A percentile compares a stretch with the other conserved stretches of the same genome.
These are phyloP conservation scores for Rachycentron canadum DNA, from an alignment of 2,797 vertebrate species.

Conservation along the genomic window DNA sequence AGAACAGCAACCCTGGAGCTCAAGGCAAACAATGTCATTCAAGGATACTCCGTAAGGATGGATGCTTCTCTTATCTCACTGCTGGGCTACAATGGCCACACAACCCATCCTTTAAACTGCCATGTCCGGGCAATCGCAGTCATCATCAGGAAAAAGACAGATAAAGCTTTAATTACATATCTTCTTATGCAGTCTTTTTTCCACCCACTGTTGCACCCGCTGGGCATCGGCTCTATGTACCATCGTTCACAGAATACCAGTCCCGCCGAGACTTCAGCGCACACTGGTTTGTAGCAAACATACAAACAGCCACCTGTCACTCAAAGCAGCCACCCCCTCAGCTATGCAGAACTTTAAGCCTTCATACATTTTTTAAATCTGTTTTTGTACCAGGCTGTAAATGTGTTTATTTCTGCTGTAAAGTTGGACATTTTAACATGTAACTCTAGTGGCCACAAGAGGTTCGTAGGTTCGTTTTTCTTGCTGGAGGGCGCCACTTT, in stretches of 20 bases:
- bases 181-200: too few relatives aligned
- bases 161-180: neutral
- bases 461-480: too few relatives aligned
- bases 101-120: neutral
- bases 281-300: too few relatives aligned
- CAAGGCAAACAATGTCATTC: neutral
- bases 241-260: neutral
- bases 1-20: constrained; percentile 17
- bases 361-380: too few relatives aligned
- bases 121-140: neutral
- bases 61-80: neutral
- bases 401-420: too few relatives aligned
- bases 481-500: too few relatives aligned
- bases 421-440: too few relatives aligned
- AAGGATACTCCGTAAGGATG: neutral
- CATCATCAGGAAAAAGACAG: neutral
- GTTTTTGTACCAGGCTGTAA: too few relatives aligned
- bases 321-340: too few relatives aligned
- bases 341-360: too few relatives aligned
- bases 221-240: neutral
- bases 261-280: neutral
- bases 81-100: neutral
- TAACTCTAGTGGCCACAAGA: too few relatives aligned
- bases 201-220: neutral
- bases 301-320: too few relatives aligned